These are phyloP conservation scores for Solenopsis invicta DNA, from an alignment of 1,140 invertebrate species.

Conservation along the genomic window DNA sequence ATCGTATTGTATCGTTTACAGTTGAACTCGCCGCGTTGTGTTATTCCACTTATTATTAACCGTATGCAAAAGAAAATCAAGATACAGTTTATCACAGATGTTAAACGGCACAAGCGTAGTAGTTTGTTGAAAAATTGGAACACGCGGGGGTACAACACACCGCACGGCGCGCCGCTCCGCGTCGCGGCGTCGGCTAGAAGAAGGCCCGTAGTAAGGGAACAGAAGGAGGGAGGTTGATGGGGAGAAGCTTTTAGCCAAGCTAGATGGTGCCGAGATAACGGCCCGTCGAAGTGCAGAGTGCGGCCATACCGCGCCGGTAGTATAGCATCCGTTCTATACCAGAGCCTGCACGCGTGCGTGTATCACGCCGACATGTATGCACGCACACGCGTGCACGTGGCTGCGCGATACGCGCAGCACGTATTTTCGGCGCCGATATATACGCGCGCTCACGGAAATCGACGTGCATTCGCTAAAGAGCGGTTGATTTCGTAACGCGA, in stretches of 20 bases:
- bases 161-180: not conserved
- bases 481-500: not conserved
- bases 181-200: constrained; percentile 27
- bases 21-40: no score
- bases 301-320: constrained; percentile 65
- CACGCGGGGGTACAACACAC: constrained; percentile 61
- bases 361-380: not conserved
- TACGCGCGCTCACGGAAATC: constrained; percentile 22
- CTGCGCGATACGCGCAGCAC: not conserved
- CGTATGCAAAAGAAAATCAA: not conserved
- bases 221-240: constrained; percentile 83
- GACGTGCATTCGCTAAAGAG: not conserved
- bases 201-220: constrained; percentile 57
- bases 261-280: constrained; percentile 87
- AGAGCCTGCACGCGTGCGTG: not conserved
- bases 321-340: constrained; percentile 69
- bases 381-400: not conserved
- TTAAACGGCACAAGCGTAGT: constrained; percentile 6
- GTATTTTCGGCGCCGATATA: constrained; percentile 27
- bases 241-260: constrained; percentile 87
- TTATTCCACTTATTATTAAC: not conserved
- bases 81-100: not conserved
- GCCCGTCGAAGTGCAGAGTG: constrained; percentile 84
- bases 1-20: no score
- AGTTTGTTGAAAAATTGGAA: constrained; percentile 82